Conservation (phyloP, 2,888 invertebrate species). For the Mongoloraphidia duomilia region DNA sequence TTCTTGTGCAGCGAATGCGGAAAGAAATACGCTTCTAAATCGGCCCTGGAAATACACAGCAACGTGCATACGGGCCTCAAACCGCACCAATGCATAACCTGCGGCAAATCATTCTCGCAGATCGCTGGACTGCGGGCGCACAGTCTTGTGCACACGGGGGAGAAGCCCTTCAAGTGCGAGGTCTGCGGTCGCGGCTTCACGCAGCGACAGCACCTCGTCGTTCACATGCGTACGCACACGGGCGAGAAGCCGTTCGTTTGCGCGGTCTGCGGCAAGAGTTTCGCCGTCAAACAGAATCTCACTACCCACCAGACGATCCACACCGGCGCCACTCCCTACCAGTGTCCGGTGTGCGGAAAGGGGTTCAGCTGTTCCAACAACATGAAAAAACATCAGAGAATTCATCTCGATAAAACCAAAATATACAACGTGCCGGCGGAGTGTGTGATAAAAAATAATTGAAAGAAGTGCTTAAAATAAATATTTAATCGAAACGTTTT, state of each 20-base stretch:
- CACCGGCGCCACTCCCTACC: constrained; percentile 24
- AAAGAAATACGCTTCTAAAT: not conserved
- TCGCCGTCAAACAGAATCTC: constrained; percentile 91
- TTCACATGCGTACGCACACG: constrained; percentile 84
- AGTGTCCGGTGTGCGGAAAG: not conserved
- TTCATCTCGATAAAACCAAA: too few species aligned
- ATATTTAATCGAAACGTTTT: too few species aligned
- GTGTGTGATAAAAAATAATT: too few species aligned
- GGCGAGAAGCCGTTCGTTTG: constrained; percentile 87
- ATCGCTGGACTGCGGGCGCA: constrained; percentile 84
- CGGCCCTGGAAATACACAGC: not conserved
- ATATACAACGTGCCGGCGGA: too few species aligned
- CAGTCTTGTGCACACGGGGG: constrained; percentile 88
- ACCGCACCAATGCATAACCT: constrained; percentile 87
- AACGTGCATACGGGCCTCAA: constrained; percentile 26
- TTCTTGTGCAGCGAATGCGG: not conserved
- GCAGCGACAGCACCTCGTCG: constrained; percentile 43
- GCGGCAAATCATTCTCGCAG: constrained; percentile 75
- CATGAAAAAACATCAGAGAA: too few species aligned
- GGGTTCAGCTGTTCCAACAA: not conserved
- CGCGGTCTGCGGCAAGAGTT: constrained; percentile 72
- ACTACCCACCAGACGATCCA: constrained; percentile 85
- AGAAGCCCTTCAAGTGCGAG: constrained; percentile 85
- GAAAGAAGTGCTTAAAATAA: too few species aligned
- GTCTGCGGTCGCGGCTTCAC: constrained; percentile 95